These are phyloP conservation scores for Ischnura elegans DNA, from an alignment of 2,888 invertebrate genomes.

Conservation along the genomic window DNA sequence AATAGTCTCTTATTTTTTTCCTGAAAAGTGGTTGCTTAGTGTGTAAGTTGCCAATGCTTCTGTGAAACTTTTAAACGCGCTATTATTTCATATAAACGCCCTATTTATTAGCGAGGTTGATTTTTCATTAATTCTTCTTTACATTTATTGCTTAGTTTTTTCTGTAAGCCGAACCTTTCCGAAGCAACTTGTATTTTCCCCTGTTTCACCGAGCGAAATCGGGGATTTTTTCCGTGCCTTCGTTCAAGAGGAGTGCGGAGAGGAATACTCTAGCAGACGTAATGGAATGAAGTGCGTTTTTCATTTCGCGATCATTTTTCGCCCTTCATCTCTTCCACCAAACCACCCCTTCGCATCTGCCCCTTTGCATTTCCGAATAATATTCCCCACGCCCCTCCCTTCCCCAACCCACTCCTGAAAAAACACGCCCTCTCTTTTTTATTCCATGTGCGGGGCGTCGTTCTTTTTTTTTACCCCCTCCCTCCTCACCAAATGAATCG, in stretches of 20 bases:
- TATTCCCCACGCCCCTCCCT: neutral
- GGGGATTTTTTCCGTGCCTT: neutral
- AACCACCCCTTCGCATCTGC: neutral
- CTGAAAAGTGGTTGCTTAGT: too few relatives aligned
- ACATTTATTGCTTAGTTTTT: too few relatives aligned
- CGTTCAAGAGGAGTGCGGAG: neutral
- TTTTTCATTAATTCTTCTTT: too few relatives aligned
- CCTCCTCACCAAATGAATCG: constrained; percentile 39
- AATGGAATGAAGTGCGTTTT: constrained; percentile 41
- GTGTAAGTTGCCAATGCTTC: too few relatives aligned
- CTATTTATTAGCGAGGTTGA: too few relatives aligned
- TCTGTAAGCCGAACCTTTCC: too few relatives aligned
- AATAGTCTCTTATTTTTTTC: too few relatives aligned
- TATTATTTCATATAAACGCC: too few relatives aligned
- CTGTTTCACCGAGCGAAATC: neutral
- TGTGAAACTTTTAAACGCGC: too few relatives aligned
- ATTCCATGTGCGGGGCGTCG: neutral
- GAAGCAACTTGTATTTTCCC: neutral
- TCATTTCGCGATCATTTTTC: constrained; percentile 53
- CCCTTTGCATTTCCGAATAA: neutral
- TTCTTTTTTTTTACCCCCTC: neutral
- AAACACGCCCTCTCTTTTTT: neutral
- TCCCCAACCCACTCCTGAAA: too few relatives aligned
- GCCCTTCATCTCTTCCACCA: neutral
- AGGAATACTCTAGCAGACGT: neutral